These are phyloP conservation scores for Drosophila prostipennis DNA, from an alignment of 2,888 invertebrate species.

Conservation along the genomic window DNA sequence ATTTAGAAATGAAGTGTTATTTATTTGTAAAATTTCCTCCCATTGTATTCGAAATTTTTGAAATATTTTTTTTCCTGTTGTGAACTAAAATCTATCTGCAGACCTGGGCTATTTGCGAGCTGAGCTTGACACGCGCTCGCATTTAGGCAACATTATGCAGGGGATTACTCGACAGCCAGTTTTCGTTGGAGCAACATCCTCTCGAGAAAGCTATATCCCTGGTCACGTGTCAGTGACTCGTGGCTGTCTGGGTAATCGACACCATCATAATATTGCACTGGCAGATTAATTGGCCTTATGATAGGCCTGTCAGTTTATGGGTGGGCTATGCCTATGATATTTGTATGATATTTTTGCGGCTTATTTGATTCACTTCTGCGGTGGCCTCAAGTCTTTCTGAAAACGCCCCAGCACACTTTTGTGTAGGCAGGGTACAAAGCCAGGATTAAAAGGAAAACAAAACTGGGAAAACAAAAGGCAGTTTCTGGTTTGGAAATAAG, in stretches of 20 bases:
- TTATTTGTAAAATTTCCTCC: too few relatives aligned
- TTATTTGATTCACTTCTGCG: slow-evolving; percentile 53
- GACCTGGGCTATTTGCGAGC: slow-evolving; percentile 4
- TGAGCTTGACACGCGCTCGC: slow-evolving; percentile 59
- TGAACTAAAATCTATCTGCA: slow-evolving; percentile 9
- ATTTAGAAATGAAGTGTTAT: too few relatives aligned
- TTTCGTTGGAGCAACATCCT: slow-evolving; percentile 22
- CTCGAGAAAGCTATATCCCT: slow-evolving; percentile 6
- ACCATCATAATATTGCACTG: slow-evolving; percentile 69
- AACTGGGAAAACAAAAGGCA: not conserved
- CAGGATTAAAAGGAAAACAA: not conserved
- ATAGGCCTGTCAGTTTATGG: slow-evolving; percentile 12
- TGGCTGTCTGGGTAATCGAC: slow-evolving; percentile 70
- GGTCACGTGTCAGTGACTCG: slow-evolving; percentile 60
- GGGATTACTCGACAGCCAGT: slow-evolving; percentile 64
- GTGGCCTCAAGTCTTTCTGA: slow-evolving; percentile 6
- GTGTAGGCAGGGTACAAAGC: not conserved
- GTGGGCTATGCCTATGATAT: slow-evolving; percentile 21
- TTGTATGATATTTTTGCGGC: slow-evolving; percentile 40
- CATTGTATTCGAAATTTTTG: not conserved
- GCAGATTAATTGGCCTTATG: slow-evolving; percentile 62
- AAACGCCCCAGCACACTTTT: slow-evolving; percentile 19
- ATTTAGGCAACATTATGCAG: slow-evolving; percentile 76
- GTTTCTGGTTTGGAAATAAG: not conserved
- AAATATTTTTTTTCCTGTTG: not conserved